phyloP scores from a whole-genome alignment of 1,140 invertebrate species.

The Drosophila malerkotliana region DNA sequence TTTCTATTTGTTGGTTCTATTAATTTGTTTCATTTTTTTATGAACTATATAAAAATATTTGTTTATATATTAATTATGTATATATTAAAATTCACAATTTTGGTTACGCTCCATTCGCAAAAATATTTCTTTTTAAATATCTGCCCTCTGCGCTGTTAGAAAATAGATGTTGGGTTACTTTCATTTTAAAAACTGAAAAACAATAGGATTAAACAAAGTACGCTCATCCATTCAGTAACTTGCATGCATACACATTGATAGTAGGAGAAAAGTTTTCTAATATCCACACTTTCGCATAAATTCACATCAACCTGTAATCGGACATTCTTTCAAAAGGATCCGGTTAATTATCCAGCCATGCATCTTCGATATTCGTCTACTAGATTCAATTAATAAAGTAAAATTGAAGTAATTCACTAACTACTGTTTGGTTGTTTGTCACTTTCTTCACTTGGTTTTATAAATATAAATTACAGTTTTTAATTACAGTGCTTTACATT shows the following conservation, averaged over 20 bases:
- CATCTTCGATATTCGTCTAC: constrained; percentile 16
- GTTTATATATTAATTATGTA: constrained; percentile 38
- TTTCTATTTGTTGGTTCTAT: constrained; percentile 45
- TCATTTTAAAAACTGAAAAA: constrained; percentile 24
- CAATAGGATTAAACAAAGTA: constrained; percentile 26
- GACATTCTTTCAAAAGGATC: constrained; percentile 12
- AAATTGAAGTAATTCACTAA: constrained; percentile 76
- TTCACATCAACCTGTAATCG: neutral
- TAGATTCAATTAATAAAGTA: constrained; percentile 48
- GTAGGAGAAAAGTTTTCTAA: constrained; percentile 15
- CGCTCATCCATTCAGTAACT: constrained; percentile 22
- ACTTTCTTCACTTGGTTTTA: constrained; percentile 25
- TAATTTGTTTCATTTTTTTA: constrained; percentile 53
- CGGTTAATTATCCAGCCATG: constrained; percentile 4
- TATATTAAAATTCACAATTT: constrained; percentile 79
- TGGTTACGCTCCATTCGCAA: constrained; percentile 56
- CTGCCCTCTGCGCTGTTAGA: constrained; percentile 47
- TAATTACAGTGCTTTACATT: constrained; percentile 56
- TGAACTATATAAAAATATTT: constrained; percentile 77
- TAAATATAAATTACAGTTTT: constrained; percentile 52
- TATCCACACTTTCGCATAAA: constrained; percentile 9
- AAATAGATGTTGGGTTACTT: constrained; percentile 56
- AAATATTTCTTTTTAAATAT: constrained; percentile 42
- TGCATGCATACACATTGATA: constrained; percentile 23
- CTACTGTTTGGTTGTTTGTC: constrained; percentile 56